Evolutionary conservation across 2,888 invertebrate genomes (phyloP), one percentile per base, ranked within the genome.

Genomic region (Megalurothrips usitatus): DNA sequence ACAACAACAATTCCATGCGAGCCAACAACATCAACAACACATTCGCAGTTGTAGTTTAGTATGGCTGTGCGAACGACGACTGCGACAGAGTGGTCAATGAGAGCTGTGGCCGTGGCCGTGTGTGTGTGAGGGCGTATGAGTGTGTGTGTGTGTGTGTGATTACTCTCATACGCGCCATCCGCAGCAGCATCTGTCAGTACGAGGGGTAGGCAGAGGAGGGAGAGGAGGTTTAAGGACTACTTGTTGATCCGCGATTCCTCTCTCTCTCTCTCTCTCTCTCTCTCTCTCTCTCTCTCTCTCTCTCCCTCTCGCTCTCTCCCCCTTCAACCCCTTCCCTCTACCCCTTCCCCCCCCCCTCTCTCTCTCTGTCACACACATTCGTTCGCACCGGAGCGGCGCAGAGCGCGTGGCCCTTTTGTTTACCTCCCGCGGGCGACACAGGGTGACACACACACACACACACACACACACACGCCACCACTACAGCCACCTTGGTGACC

Each of bases 231-330:
- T 12, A 23, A 68, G 63, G 49, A 26, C 52, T 48, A 80, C 48
- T 34, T 28, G 23, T 48, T 52, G 28, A 52, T 28, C 28, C 58
- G 49, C 80, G 80, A 80, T 80, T 49, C 12, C 19, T 79, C 47
- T 49, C 47, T 79, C 17, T 78, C 34, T 23, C 28, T 26, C 26
- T 17, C 28, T 17, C 26, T 78, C 34, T 78, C 34, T 78, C 26
- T 19, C 26, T 28, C 14, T 78, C 26, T n/a, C 49, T 58, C n/a
- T 28, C 78, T 78, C 34, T 78, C 34, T 43, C 78, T 28, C 78
- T 43, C 78, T n/a, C 78, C 12, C 80, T 23, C 63, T 28, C n/a
- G 8, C 52, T 52, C 26, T 19, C 58, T n/a, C 80, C 10, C 58
- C 23, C 78, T 43, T n/a, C n/a, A n/a, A n/a, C n/a, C 26, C 78